phyloP scores from a whole-genome alignment of 2,113 vertebrate species.

The Sclerurus mexicanus region DNA sequence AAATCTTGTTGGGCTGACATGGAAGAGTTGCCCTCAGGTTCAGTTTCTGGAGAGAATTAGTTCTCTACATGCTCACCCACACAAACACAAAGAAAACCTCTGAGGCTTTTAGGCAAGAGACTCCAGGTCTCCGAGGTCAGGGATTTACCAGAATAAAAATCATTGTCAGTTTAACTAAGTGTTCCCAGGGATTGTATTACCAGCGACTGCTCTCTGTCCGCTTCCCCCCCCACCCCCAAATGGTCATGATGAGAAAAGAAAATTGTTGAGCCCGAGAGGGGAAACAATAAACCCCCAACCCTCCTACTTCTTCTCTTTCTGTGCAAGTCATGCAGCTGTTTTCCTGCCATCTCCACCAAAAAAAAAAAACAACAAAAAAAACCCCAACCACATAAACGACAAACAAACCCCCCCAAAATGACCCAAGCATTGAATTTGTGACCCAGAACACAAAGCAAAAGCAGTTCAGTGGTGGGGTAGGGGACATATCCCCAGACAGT shows the following conservation, averaged over 20 bases:
- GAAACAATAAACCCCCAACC: not conserved
- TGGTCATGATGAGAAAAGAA: not conserved
- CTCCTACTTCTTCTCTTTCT: not conserved
- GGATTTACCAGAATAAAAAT: slow-evolving; percentile 38
- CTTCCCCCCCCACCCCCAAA: not conserved
- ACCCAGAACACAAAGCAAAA: not conserved
- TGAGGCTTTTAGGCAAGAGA: not conserved
- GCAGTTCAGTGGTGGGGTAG: not conserved
- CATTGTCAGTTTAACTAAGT: slow-evolving; percentile 17
- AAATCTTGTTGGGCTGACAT: not conserved
- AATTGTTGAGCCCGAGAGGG: not conserved
- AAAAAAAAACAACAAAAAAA: no score
- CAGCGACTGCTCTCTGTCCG: not conserved
- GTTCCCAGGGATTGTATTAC: slow-evolving; percentile 15
- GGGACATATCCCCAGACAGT: not conserved
- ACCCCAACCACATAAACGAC: no score
- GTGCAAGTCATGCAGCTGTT: not conserved
- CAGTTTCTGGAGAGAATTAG: not conserved
- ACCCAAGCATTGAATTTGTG: not conserved
- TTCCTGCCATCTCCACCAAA: not conserved
- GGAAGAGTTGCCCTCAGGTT: slow-evolving; percentile 15
- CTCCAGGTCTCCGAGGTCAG: not conserved
- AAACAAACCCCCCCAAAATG: not conserved
- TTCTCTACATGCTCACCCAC: not conserved
- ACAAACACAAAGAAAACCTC: not conserved